These are phyloP conservation scores for Malurus melanocephalus DNA, from an alignment of 2,113 vertebrate species.

Conservation along the genomic window DNA sequence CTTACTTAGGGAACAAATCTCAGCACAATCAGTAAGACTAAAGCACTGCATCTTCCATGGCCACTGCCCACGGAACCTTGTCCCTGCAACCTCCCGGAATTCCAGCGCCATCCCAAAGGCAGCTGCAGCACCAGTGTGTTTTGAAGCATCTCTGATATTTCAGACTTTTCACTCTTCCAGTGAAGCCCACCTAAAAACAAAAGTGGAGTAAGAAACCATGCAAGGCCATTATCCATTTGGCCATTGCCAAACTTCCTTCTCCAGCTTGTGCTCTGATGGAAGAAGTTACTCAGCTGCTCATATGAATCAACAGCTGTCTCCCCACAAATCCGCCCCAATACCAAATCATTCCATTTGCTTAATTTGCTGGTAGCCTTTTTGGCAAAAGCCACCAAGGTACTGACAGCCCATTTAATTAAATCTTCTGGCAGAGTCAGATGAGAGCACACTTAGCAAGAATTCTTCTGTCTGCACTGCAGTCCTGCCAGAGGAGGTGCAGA, in stretches of 20 bases:
- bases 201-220: background rate
- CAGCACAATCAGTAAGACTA: background rate
- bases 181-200: background rate
- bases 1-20: background rate
- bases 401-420: background rate
- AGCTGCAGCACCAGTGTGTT: background rate
- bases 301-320: background rate
- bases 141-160: background rate
- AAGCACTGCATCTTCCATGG: background rate
- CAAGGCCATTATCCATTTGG: background rate
- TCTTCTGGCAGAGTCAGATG: background rate
- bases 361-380: background rate
- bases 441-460: background rate
- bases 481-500: background rate
- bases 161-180: background rate
- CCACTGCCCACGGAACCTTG: background rate
- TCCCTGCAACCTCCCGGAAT: background rate
- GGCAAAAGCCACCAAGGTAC: background rate
- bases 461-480: background rate
- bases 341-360: background rate
- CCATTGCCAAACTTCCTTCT: background rate
- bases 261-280: background rate
- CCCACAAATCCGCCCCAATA: background rate
- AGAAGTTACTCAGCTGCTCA: background rate
- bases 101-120: background rate